Conservation (phyloP, 2,797 vertebrate species). For the Petrocephalus schoutedeni region DNA sequence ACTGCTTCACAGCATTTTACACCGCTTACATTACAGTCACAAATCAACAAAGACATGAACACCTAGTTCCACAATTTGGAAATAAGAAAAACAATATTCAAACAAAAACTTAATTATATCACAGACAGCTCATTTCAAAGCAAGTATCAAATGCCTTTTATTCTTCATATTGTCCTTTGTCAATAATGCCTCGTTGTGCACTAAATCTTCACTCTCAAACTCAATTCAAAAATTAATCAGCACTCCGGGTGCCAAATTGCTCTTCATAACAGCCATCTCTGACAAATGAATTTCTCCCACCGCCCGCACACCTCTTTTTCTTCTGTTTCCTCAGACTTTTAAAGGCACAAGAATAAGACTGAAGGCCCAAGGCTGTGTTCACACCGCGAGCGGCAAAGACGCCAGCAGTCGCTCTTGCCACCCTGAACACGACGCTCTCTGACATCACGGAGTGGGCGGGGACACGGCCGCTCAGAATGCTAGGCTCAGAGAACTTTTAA, state of each 20-base stretch:
- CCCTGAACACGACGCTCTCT: no score
- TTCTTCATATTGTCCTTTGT: neutral
- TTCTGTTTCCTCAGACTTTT: neutral
- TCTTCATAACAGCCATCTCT: neutral
- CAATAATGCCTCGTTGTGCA: neutral
- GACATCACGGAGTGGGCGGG: no score
- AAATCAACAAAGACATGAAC: neutral
- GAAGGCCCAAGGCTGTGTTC: neutral
- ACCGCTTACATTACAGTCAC: neutral
- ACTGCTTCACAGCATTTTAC: neutral
- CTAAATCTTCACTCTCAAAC: neutral
- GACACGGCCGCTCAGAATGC: no score
- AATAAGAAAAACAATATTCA: neutral
- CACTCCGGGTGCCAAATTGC: neutral
- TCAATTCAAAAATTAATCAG: neutral
- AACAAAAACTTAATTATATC: conserved; percentile 6
- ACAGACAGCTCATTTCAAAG: neutral
- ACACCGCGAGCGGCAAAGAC: no score
- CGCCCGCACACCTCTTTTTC: neutral
- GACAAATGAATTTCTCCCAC: neutral
- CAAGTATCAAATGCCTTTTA: conserved; percentile 3
- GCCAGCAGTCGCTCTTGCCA: no score
- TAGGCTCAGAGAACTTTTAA: no score
- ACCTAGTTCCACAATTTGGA: neutral
- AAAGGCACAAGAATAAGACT: neutral